Conservation (phyloP, 37 sponge, comb jelly and placozoan species). For the Crambe crambe region DNA sequence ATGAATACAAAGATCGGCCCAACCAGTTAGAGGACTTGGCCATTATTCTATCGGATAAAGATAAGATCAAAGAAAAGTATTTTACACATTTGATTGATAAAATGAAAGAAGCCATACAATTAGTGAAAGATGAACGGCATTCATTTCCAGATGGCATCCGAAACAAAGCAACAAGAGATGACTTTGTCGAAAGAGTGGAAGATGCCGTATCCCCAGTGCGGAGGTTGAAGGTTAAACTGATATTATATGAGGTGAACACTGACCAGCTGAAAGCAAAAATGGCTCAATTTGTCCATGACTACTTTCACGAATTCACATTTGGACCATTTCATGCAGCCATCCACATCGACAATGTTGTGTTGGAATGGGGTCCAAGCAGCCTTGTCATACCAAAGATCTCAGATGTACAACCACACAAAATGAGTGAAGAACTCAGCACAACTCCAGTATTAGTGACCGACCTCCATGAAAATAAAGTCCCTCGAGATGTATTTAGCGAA, state of each 20-base stretch:
- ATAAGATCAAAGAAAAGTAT: background rate
- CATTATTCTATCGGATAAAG: background rate
- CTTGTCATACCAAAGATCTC: slow-evolving; percentile 6
- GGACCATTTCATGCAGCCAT: slow-evolving; percentile 23
- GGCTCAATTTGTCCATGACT: too few relatives aligned
- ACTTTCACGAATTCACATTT: background rate
- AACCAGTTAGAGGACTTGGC: background rate
- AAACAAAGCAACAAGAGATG: slow-evolving; percentile 1
- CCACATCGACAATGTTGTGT: slow-evolving; percentile 2
- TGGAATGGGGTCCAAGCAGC: slow-evolving; percentile 12
- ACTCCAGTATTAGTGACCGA: background rate
- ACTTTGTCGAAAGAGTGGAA: background rate
- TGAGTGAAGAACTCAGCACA: background rate
- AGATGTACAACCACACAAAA: background rate
- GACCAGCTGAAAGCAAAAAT: too few relatives aligned
- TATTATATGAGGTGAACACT: slow-evolving; percentile 3
- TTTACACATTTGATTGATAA: slow-evolving; percentile 4
- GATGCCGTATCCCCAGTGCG: background rate
- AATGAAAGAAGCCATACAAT: background rate
- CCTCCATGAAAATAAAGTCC: background rate
- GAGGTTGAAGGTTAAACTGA: slow-evolving; percentile 3
- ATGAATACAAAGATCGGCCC: background rate
- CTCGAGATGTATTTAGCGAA: background rate
- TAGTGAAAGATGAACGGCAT: background rate
- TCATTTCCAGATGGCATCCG: background rate